Conservation (phyloP, 2,888 invertebrate species). For the Cheiracanthium punctorium region DNA sequence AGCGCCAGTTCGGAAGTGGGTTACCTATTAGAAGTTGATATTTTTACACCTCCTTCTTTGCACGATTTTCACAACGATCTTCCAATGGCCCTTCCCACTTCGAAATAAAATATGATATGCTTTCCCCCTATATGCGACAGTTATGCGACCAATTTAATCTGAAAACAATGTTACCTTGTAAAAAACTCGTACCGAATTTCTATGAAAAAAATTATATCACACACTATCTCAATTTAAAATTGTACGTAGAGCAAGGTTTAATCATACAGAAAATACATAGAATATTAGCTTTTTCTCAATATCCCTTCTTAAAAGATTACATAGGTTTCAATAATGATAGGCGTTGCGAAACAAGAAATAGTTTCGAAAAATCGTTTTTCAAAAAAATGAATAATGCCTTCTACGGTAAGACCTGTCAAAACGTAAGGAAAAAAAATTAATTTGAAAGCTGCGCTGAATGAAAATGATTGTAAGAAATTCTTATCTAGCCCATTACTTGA, state of each 20-base stretch:
- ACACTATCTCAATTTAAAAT: not conserved
- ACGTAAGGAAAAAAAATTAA: not conserved
- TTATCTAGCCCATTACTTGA: not conserved
- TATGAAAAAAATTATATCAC: not conserved
- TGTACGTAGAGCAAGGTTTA: not conserved
- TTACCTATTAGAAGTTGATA: not conserved
- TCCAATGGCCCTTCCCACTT: not conserved
- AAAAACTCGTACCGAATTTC: not conserved
- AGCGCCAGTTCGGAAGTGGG: not conserved
- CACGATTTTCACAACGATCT: not conserved
- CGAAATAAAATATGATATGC: not conserved
- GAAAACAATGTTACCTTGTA: not conserved
- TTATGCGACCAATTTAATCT: not conserved
- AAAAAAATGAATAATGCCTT: conserved; percentile 8
- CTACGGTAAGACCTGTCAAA: not conserved
- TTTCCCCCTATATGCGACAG: not conserved
- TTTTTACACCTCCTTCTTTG: not conserved
- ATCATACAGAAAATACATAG: not conserved
- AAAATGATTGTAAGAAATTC: not conserved
- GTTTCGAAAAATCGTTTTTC: not conserved
- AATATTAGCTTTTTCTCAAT: not conserved
- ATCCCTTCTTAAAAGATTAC: not conserved
- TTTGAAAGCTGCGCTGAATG: not conserved
- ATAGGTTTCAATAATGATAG: not conserved
- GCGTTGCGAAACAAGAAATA: not conserved